Base-by-base conservation (phyloP, 2,888 invertebrate species). In the Drosophila cognata region DNA sequence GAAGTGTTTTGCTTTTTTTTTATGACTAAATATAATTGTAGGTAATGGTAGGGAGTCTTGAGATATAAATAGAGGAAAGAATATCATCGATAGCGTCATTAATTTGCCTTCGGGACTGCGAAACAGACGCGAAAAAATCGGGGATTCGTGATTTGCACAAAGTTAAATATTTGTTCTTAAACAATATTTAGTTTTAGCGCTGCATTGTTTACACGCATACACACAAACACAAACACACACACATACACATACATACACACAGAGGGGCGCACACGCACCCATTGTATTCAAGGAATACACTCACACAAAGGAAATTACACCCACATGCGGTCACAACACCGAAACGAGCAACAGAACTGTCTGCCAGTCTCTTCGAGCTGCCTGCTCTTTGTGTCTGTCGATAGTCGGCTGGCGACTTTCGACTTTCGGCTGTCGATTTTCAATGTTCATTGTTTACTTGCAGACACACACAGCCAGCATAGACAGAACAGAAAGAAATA, bases 121-220 rank as follows among this genome's bases (percentile, higher is more conserved):
- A 46, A 52, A 61, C 21, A 65, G 57, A 65, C 43, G 63, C 62
- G 75, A 73, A 77, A 59, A 75, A 81, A 68, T 81, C 69, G 68
- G 63, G 68, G 77, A 80, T 85, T 77, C 74, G 90, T 88, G 84
- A 85, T 85, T 85, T 85, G 90, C 90, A 86, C 84, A 77, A 86
- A 90, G 41, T 48, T 71, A 90, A 85, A 90, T 85, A 85, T 85
- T 90, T 85, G 90, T 85, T 88, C 85, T 85, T 90, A 85, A 85
- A 90, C 87, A 85, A 85, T 85, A 85, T 85, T 90, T 85, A 88
- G 90, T 80, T 85, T 88, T 71, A 87, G 72, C 89, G 75, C 85
- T 90, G 87, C 85, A 85, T 88, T 90, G 85, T 85, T 85, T 90
- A 85, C 90, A 72, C 68, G 62, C 65, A 63, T 57, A 74, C 81